Evolutionary conservation across 1,140 invertebrate species (phyloP), one percentile per base, ranked within the genome.

Genomic region (Oscheius sp.): DNA sequence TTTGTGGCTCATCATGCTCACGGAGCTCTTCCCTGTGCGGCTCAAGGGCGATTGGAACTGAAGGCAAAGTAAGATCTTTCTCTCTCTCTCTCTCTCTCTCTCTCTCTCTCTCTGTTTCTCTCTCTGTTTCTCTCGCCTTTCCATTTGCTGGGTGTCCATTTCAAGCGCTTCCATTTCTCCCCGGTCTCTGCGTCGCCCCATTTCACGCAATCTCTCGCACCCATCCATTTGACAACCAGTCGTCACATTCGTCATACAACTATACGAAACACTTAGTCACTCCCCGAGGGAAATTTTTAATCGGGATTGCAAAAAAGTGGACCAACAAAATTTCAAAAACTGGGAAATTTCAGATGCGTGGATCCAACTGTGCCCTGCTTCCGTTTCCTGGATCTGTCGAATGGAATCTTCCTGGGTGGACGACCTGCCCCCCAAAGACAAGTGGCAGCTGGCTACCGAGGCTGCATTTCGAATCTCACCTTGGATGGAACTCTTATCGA

Each of bases 341-440:
- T 59, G 0, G 64, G 23, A 18, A 28, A 70, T 79, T 83, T 88
- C 18, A 88, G 91, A 59, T 97, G 94, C 84, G 88, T 90, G 10
- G 89, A 91, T 64, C 88, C 92, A 15, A 93, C 93, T 0, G 93
- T 95, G 85, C 92, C 91, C 3, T 99, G 96, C 82, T 92, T 96
- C 83, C 89, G 95, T 52, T 95, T 96, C 81, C 85, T 99, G 26
- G 96, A 99, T 85, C 85, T 99, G 2, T 96, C 93, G 0, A 94
- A 95, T 1, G 95, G 95, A 0, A 84, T 99, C 7, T 94, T 97
- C 85, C 86, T 99, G 23, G 96, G 96, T 1, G 95, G 95, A 0
- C 85, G 97, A 2, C 94, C 95, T 0, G 34, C 75, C 23, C 35
- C 35, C 13, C 35, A 35, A 3, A 68, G 64, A 26, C 65, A 77